Percentiles rank a stretch among this genome's conserved stretches.
Evolutionary conservation across 2,113 vertebrate genomes (phyloP).

Genomic region (Seriola rivoliana): DNA sequence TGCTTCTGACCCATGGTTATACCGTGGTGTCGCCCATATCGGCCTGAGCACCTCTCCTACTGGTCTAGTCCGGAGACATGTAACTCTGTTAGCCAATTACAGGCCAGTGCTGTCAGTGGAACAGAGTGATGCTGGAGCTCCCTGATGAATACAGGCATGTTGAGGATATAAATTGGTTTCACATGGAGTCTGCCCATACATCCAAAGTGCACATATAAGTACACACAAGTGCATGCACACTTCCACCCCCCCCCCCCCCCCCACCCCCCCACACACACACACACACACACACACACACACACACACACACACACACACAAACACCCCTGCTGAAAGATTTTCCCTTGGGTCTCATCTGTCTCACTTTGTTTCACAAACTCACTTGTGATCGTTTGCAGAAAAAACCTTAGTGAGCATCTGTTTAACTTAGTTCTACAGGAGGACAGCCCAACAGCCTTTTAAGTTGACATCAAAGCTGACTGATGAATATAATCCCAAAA

Average conservation of each 20-base stretch:
- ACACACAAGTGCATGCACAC: conserved; percentile 24
- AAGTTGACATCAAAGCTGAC: conserved; percentile 57
- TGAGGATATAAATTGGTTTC: conserved; percentile 59
- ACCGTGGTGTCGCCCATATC: conserved; percentile 1
- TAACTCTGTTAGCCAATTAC: conserved; percentile 63
- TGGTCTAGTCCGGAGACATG: conserved; percentile 50
- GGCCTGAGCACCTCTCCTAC: neutral
- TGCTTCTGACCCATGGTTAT: conserved; percentile 1
- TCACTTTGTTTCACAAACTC: conserved; percentile 80
- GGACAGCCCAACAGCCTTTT: conserved; percentile 39
- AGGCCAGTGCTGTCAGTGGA: conserved; percentile 66
- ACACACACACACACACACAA: conserved; percentile 32
- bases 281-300: conserved; percentile 24
- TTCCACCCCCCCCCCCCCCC: too few species aligned
- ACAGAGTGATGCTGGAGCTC: conserved; percentile 43
- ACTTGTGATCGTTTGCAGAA: conserved; percentile 62
- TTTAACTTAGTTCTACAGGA: conserved; percentile 64
- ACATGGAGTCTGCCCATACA: conserved; percentile 68
- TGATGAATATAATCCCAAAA: conserved; percentile 28
- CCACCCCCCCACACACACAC: neutral
- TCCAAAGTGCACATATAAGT: conserved; percentile 40
- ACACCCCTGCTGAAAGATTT: conserved; percentile 59
- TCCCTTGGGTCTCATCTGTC: conserved; percentile 76
- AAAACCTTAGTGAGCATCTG: conserved; percentile 59
- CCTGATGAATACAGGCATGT: conserved; percentile 67